These are phyloP conservation scores for Calliphora vicina DNA, from an alignment of 1,140 invertebrate species.

Conservation along the genomic window DNA sequence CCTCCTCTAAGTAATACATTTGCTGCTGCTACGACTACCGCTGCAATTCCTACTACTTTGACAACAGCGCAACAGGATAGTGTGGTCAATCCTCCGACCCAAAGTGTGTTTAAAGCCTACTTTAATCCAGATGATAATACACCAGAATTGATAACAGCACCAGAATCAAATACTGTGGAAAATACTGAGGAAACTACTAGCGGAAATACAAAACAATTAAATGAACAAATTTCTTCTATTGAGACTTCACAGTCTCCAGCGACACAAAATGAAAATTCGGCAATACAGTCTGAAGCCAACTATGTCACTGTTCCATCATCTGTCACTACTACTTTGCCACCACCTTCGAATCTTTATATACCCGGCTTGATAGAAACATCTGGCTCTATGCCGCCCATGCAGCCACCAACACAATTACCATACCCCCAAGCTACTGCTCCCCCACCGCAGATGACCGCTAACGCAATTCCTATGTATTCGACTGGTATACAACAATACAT, in stretches of 20 bases:
- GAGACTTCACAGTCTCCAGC: neutral
- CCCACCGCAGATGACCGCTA: constrained; percentile 39
- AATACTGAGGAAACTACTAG: neutral
- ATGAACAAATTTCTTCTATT: constrained; percentile 26
- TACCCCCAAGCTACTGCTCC: constrained; percentile 53
- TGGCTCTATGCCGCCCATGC: neutral
- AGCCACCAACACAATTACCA: constrained; percentile 46
- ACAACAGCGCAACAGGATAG: neutral
- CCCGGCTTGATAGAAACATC: constrained; percentile 44
- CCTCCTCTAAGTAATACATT: constrained; percentile 60
- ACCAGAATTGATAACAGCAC: neutral
- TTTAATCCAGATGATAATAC: constrained; percentile 55
- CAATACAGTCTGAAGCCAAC: constrained; percentile 7
- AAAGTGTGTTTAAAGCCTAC: constrained; percentile 59
- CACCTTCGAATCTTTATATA: constrained; percentile 39
- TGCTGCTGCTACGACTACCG: constrained; percentile 47
- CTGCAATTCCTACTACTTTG: constrained; percentile 29
- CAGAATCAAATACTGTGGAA: neutral
- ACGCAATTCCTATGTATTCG: constrained; percentile 41
- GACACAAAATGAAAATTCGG: neutral
- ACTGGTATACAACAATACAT: constrained; percentile 51
- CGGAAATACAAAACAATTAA: neutral
- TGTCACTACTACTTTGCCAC: constrained; percentile 30
- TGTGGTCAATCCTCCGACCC: constrained; percentile 14
- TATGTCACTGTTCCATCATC: constrained; percentile 43